These are phyloP conservation scores for Pseudorhombus dupliciocellatus DNA, from an alignment of 2,113 vertebrate species.

Conservation along the genomic window DNA sequence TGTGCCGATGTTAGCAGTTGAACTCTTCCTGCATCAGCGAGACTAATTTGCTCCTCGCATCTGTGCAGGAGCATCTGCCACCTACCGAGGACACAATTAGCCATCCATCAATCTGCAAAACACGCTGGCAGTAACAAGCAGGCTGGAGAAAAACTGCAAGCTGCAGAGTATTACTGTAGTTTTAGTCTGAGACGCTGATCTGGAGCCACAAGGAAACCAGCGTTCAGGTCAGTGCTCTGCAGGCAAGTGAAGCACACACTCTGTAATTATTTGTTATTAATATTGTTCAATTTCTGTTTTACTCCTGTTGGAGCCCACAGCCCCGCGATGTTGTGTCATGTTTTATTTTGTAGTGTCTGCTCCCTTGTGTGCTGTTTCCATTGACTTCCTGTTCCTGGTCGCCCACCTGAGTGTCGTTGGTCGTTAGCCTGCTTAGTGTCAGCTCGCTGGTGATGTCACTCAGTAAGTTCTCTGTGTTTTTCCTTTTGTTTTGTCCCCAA, in stretches of 20 bases:
- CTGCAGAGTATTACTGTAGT: constrained; percentile 24
- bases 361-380: too few relatives aligned
- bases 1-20: constrained; percentile 29
- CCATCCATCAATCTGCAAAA: constrained; percentile 75
- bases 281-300: neutral
- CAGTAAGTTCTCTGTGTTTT: too few relatives aligned
- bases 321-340: too few relatives aligned
- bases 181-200: constrained; percentile 27
- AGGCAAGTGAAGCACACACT: too few relatives aligned
- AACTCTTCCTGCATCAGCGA: constrained; percentile 44
- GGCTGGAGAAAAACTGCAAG: constrained; percentile 32
- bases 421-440: too few relatives aligned
- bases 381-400: too few relatives aligned
- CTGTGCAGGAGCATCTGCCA: constrained; percentile 76
- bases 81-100: constrained; percentile 74
- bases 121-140: constrained; percentile 55
- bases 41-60: constrained; percentile 69
- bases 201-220: constrained; percentile 19
- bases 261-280: neutral
- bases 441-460: too few relatives aligned
- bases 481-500: too few relatives aligned
- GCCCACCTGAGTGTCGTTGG: too few relatives aligned
- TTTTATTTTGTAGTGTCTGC: too few relatives aligned
- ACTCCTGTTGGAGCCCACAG: neutral
- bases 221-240: neutral